Conservation (phyloP, 2,797 vertebrate genomes). For the Brachymystax lenok region DNA sequence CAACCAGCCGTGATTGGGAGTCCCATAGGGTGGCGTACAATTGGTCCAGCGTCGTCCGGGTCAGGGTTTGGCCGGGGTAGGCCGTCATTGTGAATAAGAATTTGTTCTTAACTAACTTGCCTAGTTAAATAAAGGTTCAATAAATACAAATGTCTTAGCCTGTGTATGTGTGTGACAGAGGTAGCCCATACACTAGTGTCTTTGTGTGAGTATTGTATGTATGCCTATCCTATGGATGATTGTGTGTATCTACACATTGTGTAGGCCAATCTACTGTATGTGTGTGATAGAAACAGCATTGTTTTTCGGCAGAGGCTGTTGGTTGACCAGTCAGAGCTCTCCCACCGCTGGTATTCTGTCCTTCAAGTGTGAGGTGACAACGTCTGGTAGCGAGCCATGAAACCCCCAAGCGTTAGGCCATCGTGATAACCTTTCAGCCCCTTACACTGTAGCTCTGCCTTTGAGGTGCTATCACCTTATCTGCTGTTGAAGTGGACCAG, state of each 20-base stretch:
- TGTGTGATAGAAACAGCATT: background rate
- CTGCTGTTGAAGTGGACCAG: background rate
- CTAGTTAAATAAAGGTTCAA: no score
- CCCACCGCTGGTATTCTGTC: background rate
- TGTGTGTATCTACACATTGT: background rate
- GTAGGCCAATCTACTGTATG: background rate
- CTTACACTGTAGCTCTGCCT: background rate
- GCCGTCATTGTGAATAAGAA: no score
- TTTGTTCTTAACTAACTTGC: no score
- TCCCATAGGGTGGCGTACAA: no score
- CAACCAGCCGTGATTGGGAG: no score
- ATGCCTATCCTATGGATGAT: no score
- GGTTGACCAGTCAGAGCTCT: background rate
- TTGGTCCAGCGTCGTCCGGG: no score
- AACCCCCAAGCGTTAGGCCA: background rate
- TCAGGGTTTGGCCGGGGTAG: no score
- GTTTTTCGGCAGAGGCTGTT: background rate
- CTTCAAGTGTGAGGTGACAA: background rate
- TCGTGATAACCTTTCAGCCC: background rate
- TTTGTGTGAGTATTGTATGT: no score
- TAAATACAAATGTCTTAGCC: background rate
- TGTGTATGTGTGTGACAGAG: background rate
- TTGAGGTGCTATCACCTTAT: background rate
- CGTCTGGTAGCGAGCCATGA: background rate
- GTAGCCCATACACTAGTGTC: no score